Evolutionary conservation across 2,113 vertebrate genomes (phyloP).

Genomic region (Pristiophorus japonicus): DNA sequence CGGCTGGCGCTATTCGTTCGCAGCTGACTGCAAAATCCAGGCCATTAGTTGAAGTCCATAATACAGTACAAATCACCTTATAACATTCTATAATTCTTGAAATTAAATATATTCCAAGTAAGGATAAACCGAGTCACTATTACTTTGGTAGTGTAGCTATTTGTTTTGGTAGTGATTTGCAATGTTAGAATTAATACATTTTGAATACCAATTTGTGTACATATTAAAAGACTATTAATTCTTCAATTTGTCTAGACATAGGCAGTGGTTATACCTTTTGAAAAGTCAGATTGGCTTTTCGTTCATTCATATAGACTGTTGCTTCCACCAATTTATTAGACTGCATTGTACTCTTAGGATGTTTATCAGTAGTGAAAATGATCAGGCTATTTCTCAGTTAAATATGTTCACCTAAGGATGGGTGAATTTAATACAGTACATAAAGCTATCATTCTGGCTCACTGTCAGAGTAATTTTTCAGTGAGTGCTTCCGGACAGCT

Average conservation of each 20-base stretch:
- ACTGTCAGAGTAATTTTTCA: background rate
- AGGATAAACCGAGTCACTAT: background rate
- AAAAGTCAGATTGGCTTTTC: background rate
- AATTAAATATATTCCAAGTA: background rate
- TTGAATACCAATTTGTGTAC: background rate
- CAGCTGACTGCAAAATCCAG: too few relatives aligned
- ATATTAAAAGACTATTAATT: background rate
- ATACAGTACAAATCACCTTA: background rate
- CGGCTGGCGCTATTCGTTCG: too few relatives aligned
- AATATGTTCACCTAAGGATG: background rate
- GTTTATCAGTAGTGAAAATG: background rate
- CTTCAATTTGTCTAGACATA: background rate
- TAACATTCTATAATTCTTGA: background rate
- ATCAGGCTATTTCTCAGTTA: background rate
- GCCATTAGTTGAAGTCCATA: too few relatives aligned
- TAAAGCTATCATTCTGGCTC: slow-evolving; percentile 11
- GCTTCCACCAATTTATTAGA: background rate
- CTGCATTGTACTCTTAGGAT: background rate
- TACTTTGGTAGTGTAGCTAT: too few relatives aligned
- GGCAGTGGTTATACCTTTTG: too few relatives aligned
- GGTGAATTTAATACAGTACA: background rate
- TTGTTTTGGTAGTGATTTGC: background rate
- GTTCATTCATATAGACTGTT: background rate
- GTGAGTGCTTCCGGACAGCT: background rate
- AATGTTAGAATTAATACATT: background rate